phyloP scores from a whole-genome alignment of 1,140 invertebrate species.

The Heliconius hermathena region DNA sequence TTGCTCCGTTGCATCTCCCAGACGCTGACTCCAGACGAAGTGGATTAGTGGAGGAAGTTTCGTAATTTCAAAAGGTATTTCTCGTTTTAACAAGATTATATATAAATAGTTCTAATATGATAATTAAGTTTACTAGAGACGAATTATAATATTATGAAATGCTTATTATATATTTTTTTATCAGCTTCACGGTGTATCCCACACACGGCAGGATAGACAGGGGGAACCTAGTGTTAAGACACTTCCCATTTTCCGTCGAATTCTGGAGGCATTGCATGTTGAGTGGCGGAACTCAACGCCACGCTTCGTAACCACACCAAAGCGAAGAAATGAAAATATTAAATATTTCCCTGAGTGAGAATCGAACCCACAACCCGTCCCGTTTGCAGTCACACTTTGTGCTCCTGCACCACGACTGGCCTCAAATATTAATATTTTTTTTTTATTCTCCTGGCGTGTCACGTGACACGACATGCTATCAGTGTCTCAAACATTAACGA shows the following conservation, averaged over 20 bases:
- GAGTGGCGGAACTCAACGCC: no score
- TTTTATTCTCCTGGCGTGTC: neutral
- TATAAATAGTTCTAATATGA: neutral
- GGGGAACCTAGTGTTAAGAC: no score
- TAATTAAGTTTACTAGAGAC: neutral
- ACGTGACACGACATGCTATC: neutral
- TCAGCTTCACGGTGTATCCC: no score
- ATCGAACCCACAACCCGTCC: no score
- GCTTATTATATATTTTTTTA: neutral
- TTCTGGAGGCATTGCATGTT: no score
- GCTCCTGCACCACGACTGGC: no score
- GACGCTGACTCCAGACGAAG: conserved; percentile 7
- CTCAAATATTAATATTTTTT: neutral
- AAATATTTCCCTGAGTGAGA: no score
- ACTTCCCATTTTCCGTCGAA: no score
- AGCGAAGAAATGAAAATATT: no score
- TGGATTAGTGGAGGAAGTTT: conserved; percentile 5
- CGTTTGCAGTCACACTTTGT: no score
- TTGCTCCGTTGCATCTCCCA: conserved; percentile 23
- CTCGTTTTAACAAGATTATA: neutral
- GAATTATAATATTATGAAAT: neutral
- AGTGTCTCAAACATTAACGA: neutral
- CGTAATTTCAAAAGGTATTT: neutral
- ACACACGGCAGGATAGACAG: no score
- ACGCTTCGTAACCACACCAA: no score